Evolutionary conservation across 2,797 vertebrate genomes (phyloP), one percentile per base, ranked within the genome.

Genomic region (Sternotherus odoratus): DNA sequence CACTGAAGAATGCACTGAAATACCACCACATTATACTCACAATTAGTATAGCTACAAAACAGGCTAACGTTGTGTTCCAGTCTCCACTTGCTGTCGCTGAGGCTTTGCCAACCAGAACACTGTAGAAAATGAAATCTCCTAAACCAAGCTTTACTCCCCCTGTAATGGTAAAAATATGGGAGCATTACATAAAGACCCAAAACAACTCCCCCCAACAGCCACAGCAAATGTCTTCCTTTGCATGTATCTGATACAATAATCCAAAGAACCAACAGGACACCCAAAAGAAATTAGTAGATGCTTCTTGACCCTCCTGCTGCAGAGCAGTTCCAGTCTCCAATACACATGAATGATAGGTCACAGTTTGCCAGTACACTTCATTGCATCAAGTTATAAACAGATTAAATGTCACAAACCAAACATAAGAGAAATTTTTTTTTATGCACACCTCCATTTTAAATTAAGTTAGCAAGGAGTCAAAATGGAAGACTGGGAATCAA

Each of bases 121-220:
- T 99, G 98, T 99, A 99, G 98, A 99, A 99, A 98, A 99, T 99
- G 98, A 99, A 99, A 96, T 99, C 99, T 96, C 99, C 99, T 46
- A 99, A 98, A 75, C 99, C 99, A 6, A 99, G 98, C 89, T 99
- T 99, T 83, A 99, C 99, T 87, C 99, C 99, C 95, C 99, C 99
- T 99, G 97, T 57, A 95, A 95, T 97, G 97, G 78, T 96, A 83
- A 98, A 96, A 46, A 95, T 26, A 74, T 8, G 57, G 46, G 49
- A 97, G 53, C 28, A 80, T 83, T 92, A 91, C 92, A 16, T 50
- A 79, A 57, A 83, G 39, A 60, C 49, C 24, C 43, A 72, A 36
- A 78, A 51, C 6, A 6, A 21, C 24, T 33, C 26, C 8, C 5
- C 3, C 17, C 51, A 84, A 46, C 48, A 19, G 75, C 8, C 24